Evolutionary conservation across 2,113 vertebrate genomes (phyloP), one percentile per base, ranked within the genome.

Genomic region (Thunnus thynnus): DNA sequence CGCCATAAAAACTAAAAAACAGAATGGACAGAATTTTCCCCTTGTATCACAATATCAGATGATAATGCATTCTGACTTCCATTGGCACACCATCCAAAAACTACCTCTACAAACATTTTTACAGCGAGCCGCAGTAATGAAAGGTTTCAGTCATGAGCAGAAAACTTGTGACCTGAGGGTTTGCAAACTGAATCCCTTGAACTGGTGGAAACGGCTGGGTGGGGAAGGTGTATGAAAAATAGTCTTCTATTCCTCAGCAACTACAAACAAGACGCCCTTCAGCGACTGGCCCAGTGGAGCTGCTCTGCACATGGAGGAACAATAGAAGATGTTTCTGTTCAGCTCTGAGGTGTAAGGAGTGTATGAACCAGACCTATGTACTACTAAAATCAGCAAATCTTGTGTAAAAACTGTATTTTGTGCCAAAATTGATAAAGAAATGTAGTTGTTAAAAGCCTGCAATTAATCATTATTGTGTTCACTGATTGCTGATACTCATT

Each of bases 231-330:
- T 69, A 78, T 30, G 4, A 77, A 65, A 72, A 72, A 64, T 22
- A 32, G 2, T 57, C 56, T 36, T 72, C 57, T n/a, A 14, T 82
- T 74, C 47, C 54, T 70, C 75, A 56, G 51, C 55, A 72, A 54
- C 57, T 70, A 73, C 76, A 85, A 82, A 82, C 65, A 73, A 57
- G 68, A 76, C 65, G 71, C 73, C 83, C 80, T 83, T 17, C 22
- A 88, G 83, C 83, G 41, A 65, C 13, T 32, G 60, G 52, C 72
- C 25, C 72, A 30, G 65, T 56, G 52, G 64, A 85, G 80, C 80
- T 56, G 13, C 83, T 75, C 12, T 41, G 71, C 70, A 76, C 47
- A 22, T 44, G 65, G 32, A 61, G 10, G 60, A 88, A 86, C 84
- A 88, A 86, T 68, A 62, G 62, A 61, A 73, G 58, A 83, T 16